Evolutionary conservation across 2,797 vertebrate species (phyloP), one percentile per base, ranked within the genome.

Genomic region (Hydrocynus forskahlii): DNA sequence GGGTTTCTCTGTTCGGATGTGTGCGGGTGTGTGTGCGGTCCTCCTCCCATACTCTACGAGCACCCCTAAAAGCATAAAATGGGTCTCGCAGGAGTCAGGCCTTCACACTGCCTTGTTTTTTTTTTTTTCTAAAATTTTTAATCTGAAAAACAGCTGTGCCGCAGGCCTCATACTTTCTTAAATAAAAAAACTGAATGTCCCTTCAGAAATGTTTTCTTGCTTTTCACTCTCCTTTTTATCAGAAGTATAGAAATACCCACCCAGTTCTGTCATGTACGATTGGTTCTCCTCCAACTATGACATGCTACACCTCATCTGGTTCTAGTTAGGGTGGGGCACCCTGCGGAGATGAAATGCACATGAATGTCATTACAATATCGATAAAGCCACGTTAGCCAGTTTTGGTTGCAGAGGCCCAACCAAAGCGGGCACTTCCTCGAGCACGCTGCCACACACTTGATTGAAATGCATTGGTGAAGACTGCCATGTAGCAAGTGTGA

Each of bases 221-320:
- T 92, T 92, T 95, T 88, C 87, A 93, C 90, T 94, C 92, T 86
- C 75, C 88, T 92, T 94, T 97, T 92, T 96, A 96, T 96, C 94
- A 94, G 96, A 94, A 93, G 92, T 93, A 83, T 86, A 94, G 91
- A 94, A 94, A 94, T 95, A 95, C 93, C 95, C 94, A 95, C 95
- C 93, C 95, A 95, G 94, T 94, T 89, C 92, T 94, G 96, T 92
- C 95, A 94, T 94, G 95, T 95, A 93, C 83, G 92, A 94, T 94
- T 96, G 95, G 96, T 95, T 92, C 90, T 88, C 86, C 86, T 96
- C 97, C 97, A 98, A 96, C 92, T 97, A 96, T 96, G 96, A 96
- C 95, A 96, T 93, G 94, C 95, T 95, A 92, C 88, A 92, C 89
- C 90, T 88, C 96, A 96, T 95, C 92, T 97, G 97, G 95, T 95